Conservation (phyloP, 2,797 vertebrate species). For the Sebastes steindachneri region DNA sequence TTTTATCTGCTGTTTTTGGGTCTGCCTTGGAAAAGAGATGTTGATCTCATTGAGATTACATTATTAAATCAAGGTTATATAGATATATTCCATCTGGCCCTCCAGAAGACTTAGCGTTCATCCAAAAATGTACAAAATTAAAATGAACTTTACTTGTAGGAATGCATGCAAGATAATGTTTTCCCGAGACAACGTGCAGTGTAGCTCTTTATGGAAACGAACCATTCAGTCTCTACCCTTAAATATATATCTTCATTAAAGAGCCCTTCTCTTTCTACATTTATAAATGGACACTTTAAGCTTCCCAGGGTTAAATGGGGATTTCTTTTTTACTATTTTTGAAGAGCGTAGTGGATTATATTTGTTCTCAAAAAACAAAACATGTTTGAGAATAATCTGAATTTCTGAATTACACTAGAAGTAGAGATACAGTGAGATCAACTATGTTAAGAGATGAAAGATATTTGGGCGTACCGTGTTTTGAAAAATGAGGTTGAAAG, state of each 20-base stretch:
- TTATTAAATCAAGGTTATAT: not conserved
- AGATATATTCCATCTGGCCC: not conserved
- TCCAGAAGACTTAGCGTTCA: not conserved
- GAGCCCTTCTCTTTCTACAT: no score
- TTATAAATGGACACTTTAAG: not conserved
- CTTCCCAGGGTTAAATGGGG: not conserved
- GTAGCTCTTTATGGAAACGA: no score
- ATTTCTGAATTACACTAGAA: not conserved
- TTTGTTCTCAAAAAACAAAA: not conserved
- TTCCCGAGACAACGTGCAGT: no score
- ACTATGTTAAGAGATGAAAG: not conserved
- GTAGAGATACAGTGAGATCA: not conserved
- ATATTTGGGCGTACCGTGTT: not conserved
- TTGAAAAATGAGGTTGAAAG: not conserved
- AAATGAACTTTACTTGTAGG: not conserved
- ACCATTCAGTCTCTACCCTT: no score
- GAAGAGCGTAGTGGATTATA: not conserved
- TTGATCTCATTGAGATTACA: not conserved
- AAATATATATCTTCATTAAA: not conserved
- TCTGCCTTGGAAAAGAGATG: not conserved
- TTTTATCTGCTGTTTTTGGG: no score
- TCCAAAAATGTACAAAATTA: not conserved
- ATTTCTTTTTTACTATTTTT: not conserved
- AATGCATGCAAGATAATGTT: not conserved
- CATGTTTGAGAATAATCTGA: not conserved